Evolutionary conservation across 2,888 invertebrate species (phyloP), one percentile per base, ranked within the genome.

Genomic region (Mystacides longicornis): DNA sequence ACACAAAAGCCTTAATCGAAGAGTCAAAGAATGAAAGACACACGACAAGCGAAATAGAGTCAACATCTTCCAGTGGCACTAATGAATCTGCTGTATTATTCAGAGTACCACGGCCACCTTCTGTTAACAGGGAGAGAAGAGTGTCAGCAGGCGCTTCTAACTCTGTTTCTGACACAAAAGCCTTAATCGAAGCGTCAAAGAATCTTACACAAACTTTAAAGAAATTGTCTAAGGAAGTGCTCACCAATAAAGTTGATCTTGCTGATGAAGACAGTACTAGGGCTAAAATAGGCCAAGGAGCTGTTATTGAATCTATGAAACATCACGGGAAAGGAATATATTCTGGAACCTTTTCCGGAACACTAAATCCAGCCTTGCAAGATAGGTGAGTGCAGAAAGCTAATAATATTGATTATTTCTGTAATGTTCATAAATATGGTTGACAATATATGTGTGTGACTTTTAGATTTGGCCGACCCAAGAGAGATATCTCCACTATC

Each of bases 341-440:
- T 74, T 95, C 94, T 14, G 96, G 96, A 62, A 95, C 95, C 59
- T 96, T 96, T 72, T 94, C 93, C 67, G 95, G 95, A 52, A 95
- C 94, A 18, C 71, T 95, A 52, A 95, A 94, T 72, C 95, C 94
- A 52, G 91, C 93, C 46, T 78, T 94, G 49, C 95, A 95, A 74
- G 95, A 95, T 72, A 85, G 85, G 68, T 77, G n/a, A n/a, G n/a
- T n/a, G n/a, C n/a, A n/a, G n/a, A n/a, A n/a, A n/a, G n/a, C n/a
- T n/a, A n/a, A 62, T 68, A 61, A 18, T n/a, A 43, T 5, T 43
- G 11, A 19, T 43, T 43, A 22, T 47, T 47, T 9, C 20, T 47
- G 47, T 47, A 47, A 19, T 11, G 4, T 43, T 48, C 33, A 55
- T 21, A 21, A 11, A 27, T 7, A 43, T 43, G 16, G 14, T n/a